Evolutionary conservation across 2,113 vertebrate species (phyloP), one percentile per base, ranked within the genome.

Genomic region (Microtus montanus): DNA sequence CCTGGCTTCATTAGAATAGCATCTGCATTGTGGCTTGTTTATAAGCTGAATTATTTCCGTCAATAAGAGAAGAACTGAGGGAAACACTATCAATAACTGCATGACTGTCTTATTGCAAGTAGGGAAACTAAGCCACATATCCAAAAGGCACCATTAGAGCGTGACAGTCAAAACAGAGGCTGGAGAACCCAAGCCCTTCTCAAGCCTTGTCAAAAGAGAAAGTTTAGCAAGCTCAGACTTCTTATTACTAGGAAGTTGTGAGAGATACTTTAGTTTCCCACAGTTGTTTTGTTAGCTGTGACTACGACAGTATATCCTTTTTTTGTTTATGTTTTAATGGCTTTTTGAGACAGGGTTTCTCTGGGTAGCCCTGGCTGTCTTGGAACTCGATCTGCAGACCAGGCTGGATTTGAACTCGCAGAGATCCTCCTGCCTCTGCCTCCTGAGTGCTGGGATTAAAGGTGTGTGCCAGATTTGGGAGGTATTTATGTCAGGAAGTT

Each of bases 211-310:
- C 38, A 44, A 88, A 91, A 79, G 4, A 74, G 33, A 79, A 78
- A 52, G 58, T 66, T 77, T 28, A 75, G 66, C 70, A 92, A 92
- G 58, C 19, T 93, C 84, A 83, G 47, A 35, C 2, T 11, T 41
- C 14, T 83, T 26, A 85, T 87, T 89, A 71, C 68, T 54, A 92
- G 49, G 7, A 96, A 92, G 44, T 88, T 89, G 63, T 47, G 71
- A 64, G 49, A 87, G 19, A 75, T 30, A 28, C 28, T 96, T 96
- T 89, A 14, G 90, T 83, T 83, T 85, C 75, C 28, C 70, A 92
- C 52, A 74, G 33, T 80, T 94, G 73, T 58, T 79, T 78, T 35
- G 70, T 87, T 47, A 87, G 12, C 54, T 78, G 41, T 49, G 87
- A 84, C 68, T 84, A 64, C 58, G 82, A 61, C 5, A 49, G n/a